Base-by-base conservation (phyloP, 1,140 invertebrate species). In the Cheumatopsyche charites region DNA sequence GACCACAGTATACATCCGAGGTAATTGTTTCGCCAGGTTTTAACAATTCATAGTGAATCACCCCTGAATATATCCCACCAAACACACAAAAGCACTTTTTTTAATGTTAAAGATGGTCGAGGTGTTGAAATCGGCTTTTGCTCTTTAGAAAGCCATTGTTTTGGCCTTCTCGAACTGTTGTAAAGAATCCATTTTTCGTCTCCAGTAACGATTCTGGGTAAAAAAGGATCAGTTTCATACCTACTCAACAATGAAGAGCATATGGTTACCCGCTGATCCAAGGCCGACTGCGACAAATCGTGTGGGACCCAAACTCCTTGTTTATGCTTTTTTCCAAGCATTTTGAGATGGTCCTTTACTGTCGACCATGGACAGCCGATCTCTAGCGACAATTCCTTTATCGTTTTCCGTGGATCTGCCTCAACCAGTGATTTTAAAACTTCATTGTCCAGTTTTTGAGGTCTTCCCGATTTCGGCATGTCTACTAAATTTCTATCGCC, bases 31-130 rank as follows among this genome's bases (percentile, higher is more conserved):
- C 58, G 72, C 73, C 74, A 72, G 73, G 71, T 66, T 75, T 77
- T 26, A 80, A 72, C 70, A 79, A 71, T 73, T 79, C 77, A 77
- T 79, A 80, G 62, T 77, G 52, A n/a, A 79, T 72, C 23, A 80
- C 75, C 68, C 72, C 77, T 19, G 73, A 70, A 62, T 9, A 67
- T 42, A 72, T 73, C 76, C 72, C 66, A 69, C 76, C 71, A 77
- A 75, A 78, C 45, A 72, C 74, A 79, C 66, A 78, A 71, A 42
- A 78, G 47, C 66, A 75, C 77, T 66, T 78, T 42, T 41, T 65
- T 62, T 29, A 62, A 7, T 7, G 23, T 62, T 19, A 62, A 23
- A 7, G 7, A 7, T 9, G 62, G 6, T 77, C 72, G 43, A 76
- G 70, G 73, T 47, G 58, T 65, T 75, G 29, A 72, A 75, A 75